Percentiles rank a stretch among this genome's conserved stretches.
These are phyloP conservation scores for Archips xylosteana DNA, from an alignment of 2,888 invertebrate species.

Conservation along the genomic window DNA sequence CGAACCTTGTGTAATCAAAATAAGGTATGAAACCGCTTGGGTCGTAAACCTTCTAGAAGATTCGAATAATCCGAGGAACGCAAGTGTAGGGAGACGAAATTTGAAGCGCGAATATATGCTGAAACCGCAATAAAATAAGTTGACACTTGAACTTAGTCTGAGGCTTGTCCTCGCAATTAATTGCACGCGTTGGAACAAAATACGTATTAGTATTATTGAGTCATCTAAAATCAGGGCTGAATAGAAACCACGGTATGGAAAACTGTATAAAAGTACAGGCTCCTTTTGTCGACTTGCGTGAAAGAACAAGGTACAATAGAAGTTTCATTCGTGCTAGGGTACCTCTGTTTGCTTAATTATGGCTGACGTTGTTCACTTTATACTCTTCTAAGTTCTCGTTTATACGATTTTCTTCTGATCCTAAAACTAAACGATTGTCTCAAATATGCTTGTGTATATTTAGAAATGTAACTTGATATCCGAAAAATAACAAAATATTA, in stretches of 20 bases:
- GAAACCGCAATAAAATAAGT: conserved; percentile 11
- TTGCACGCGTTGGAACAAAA: background rate
- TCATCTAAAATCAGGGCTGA: background rate
- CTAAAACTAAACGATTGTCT: too few relatives aligned
- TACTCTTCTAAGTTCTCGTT: too few relatives aligned
- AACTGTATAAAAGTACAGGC: background rate
- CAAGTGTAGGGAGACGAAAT: conserved; percentile 14
- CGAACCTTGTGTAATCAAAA: conserved; percentile 43
- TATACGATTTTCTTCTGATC: too few relatives aligned
- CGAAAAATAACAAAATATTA: too few relatives aligned
- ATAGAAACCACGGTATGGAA: background rate
- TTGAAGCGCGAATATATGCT: conserved; percentile 10
- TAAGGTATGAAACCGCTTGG: conserved; percentile 43
- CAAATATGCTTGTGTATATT: too few relatives aligned
- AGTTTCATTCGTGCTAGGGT: too few relatives aligned
- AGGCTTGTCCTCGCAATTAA: conserved; percentile 4
- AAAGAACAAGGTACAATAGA: background rate
- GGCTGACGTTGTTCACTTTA: too few relatives aligned
- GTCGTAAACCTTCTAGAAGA: background rate
- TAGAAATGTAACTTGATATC: too few relatives aligned
- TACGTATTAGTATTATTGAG: background rate
- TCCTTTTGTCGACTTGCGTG: background rate
- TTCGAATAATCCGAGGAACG: conserved; percentile 2
- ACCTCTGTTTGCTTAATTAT: too few relatives aligned
- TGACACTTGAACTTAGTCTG: conserved; percentile 6